Evolutionary conservation across 92 coral and sea anemone genomes (phyloP).

Genomic region (Parazoanthus swiftii): DNA sequence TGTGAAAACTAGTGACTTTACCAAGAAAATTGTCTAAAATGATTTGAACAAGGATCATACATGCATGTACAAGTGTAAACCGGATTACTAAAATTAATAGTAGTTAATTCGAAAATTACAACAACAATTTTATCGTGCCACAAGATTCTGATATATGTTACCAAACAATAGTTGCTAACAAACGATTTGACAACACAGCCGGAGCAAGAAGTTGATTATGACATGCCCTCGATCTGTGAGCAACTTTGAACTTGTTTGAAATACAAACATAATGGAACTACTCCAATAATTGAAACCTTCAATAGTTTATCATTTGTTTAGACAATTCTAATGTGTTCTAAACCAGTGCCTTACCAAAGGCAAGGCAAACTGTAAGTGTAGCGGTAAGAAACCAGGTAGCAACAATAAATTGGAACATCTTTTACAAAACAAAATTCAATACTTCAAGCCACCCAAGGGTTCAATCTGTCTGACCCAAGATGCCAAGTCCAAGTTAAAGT

Average conservation of each 20-base stretch:
- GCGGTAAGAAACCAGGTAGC: background rate
- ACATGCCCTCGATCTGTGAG: background rate
- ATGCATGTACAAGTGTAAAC: no score
- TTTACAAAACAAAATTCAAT: background rate
- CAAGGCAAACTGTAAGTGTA: background rate
- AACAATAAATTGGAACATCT: background rate
- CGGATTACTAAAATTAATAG: no score
- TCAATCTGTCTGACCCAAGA: conserved; percentile 12
- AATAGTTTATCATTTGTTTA: background rate
- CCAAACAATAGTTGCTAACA: background rate
- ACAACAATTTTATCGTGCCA: background rate
- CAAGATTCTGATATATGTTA: background rate
- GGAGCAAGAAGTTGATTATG: background rate
- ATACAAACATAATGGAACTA: background rate
- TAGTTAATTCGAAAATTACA: no score
- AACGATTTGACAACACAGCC: background rate
- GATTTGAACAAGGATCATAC: background rate
- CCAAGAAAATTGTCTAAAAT: no score
- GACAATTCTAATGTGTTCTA: background rate
- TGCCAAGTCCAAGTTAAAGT: background rate
- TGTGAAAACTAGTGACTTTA: background rate
- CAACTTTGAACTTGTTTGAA: background rate
- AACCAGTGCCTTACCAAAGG: background rate
- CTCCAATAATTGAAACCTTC: conserved; percentile 3
- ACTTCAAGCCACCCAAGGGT: background rate